Evolutionary conservation across 2,797 vertebrate species (phyloP).

Genomic region (Danio albolineatus): DNA sequence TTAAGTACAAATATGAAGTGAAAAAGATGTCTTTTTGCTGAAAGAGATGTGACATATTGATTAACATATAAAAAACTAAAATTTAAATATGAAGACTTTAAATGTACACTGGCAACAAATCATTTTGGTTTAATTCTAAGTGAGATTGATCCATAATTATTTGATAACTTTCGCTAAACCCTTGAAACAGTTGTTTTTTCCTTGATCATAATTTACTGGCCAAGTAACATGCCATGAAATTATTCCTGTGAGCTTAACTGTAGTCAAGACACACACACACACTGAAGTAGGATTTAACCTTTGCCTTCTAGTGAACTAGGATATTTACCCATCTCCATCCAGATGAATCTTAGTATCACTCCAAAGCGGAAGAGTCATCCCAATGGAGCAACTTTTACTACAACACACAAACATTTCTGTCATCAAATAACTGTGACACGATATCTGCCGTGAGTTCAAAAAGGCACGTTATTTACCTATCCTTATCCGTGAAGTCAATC

Average conservation of each 20-base stretch:
- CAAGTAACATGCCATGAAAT: neutral
- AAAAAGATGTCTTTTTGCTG: too few relatives aligned
- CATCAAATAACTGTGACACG: neutral
- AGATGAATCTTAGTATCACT: slow-evolving; percentile 97
- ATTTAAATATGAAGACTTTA: neutral
- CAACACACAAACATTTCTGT: slow-evolving; percentile 15
- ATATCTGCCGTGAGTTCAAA: neutral
- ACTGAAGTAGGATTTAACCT: neutral
- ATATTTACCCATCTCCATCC: slow-evolving; percentile 93
- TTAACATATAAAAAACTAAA: too few relatives aligned
- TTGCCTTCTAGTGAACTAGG: neutral
- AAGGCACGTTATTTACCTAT: slow-evolving; percentile 81
- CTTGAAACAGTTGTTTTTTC: neutral
- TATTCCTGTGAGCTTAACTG: neutral
- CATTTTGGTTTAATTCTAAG: too few relatives aligned
- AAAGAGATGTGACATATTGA: too few relatives aligned
- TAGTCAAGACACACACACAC: neutral
- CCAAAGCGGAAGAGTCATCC: slow-evolving; percentile 96
- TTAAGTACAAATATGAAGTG: too few relatives aligned
- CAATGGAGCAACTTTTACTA: slow-evolving; percentile 90
- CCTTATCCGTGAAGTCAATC: slow-evolving; percentile 93
- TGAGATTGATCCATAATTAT: too few relatives aligned
- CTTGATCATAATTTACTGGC: neutral
- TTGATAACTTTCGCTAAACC: neutral
- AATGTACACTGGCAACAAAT: too few relatives aligned